Base-by-base conservation (phyloP, 2,888 invertebrate species). In the Napeogenes sylphis region DNA sequence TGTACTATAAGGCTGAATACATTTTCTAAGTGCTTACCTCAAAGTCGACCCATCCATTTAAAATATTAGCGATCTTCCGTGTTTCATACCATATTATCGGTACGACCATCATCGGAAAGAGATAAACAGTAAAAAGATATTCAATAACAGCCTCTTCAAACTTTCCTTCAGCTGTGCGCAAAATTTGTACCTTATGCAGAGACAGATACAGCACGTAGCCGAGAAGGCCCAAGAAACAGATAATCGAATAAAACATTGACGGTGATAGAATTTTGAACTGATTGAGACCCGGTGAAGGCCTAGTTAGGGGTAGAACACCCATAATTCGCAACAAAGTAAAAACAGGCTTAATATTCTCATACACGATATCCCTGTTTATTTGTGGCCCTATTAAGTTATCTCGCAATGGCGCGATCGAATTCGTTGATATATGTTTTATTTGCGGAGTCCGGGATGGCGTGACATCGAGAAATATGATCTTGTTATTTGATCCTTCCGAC, bases 141-240 rank as follows among this genome's bases (percentile, higher is more conserved):
- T 94, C 94, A 72, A 95, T 94, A 0, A 94, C 95, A 0, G 94
- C 94, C 79, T 95, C 94, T 71, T 94, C 95, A 67, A 95, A 95
- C 68, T 93, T 92, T 0, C 94, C 94, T 75, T 93, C 94, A 1
- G 93, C 83, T 0, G 92, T 91, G 55, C 90, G 84, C 21, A 93
- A 83, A 65, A 94, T 92, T 71, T 92, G 91, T 1, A 94, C 92
- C 67, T 93, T 92, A 72, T 93, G 87, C 68, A 92, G 90, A 56
- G 93, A 92, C 3, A 94, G 89, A 72, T 93, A 94, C 0, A 91
- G 80, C 14, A 94, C 90, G 71, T 93, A 93, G 62, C 81, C 88
- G 58, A 91, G 70, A 51, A 93, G 76, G 2, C 90, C 72, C 33
- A 88, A 59, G 70, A 91, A 93, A 30, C 93, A 75, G 5, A 85